phyloP scores from a whole-genome alignment of 2,113 vertebrate genomes.

The Ctenomys sociabilis region DNA sequence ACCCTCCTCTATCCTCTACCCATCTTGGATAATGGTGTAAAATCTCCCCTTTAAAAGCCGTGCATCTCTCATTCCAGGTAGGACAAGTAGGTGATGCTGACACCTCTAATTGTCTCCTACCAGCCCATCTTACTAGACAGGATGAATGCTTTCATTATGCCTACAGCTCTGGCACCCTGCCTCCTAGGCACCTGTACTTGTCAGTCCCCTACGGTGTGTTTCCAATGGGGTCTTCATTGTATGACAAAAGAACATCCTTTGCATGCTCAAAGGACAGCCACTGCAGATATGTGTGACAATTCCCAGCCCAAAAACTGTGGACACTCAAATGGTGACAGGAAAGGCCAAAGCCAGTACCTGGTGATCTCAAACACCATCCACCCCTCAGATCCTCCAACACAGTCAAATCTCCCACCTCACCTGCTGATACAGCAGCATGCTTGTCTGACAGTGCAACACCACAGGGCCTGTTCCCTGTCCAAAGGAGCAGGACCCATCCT shows the following conservation, averaged over 20 bases:
- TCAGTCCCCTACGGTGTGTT: background rate
- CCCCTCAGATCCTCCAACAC: background rate
- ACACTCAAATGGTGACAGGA: conserved; percentile 9
- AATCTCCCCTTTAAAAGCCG: background rate
- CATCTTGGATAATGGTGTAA: background rate
- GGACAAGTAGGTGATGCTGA: background rate
- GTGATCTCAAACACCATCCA: background rate
- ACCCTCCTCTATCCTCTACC: background rate
- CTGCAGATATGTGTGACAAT: background rate
- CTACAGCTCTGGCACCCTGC: background rate
- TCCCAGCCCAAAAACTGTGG: background rate
- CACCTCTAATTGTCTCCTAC: background rate
- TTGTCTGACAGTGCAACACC: background rate
- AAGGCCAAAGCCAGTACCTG: background rate
- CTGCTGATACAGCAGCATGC: background rate
- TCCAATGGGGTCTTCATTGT: background rate
- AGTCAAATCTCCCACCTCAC: background rate
- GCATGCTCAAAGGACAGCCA: background rate
- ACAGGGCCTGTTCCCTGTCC: background rate
- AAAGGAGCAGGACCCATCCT: background rate
- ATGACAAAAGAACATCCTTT: background rate
- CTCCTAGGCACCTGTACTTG: background rate
- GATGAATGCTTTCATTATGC: background rate
- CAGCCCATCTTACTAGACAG: background rate
- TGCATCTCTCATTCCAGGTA: background rate